Percentiles rank a stretch among this genome's conserved stretches.
Conservation (phyloP, 2,888 invertebrate species). For the Arctia plantaginis region DNA sequence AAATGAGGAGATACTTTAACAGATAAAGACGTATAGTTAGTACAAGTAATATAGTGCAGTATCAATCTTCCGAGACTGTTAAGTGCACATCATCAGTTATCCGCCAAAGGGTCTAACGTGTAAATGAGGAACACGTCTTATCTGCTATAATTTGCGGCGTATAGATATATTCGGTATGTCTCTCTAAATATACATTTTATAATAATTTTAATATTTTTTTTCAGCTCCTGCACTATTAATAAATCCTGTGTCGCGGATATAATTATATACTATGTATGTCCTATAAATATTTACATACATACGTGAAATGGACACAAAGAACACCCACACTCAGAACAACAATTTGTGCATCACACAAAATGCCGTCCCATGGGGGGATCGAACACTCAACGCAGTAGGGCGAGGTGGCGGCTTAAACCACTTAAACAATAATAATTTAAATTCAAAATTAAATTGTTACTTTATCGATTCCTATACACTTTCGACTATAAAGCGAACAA, state of each 20-base stretch:
- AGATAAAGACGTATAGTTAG: slow-evolving; percentile 28
- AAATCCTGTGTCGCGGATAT: too few species aligned
- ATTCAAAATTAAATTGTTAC: background rate
- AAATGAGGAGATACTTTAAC: slow-evolving; percentile 11
- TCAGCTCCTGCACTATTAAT: background rate
- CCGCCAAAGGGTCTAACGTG: slow-evolving; percentile 7
- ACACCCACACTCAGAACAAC: background rate
- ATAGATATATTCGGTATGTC: background rate
- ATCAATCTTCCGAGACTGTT: slow-evolving; percentile 12
- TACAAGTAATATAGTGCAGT: slow-evolving; percentile 24
- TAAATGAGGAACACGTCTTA: background rate
- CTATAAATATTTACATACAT: too few species aligned
- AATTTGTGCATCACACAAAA: background rate
- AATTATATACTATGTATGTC: too few species aligned
- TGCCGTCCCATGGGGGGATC: background rate
- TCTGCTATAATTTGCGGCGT: background rate
- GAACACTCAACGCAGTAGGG: background rate
- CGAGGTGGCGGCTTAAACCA: too few species aligned
- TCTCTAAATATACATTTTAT: background rate
- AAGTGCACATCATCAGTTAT: slow-evolving; percentile 23
- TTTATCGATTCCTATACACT: background rate
- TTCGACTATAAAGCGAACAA: background rate
- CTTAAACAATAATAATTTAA: too few species aligned
- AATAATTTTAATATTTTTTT: background rate
- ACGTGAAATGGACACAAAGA: background rate